These are phyloP conservation scores for human (Homo sapiens) DNA, from an alignment of 2,113 vertebrate species.

Conservation along the genomic window DNA sequence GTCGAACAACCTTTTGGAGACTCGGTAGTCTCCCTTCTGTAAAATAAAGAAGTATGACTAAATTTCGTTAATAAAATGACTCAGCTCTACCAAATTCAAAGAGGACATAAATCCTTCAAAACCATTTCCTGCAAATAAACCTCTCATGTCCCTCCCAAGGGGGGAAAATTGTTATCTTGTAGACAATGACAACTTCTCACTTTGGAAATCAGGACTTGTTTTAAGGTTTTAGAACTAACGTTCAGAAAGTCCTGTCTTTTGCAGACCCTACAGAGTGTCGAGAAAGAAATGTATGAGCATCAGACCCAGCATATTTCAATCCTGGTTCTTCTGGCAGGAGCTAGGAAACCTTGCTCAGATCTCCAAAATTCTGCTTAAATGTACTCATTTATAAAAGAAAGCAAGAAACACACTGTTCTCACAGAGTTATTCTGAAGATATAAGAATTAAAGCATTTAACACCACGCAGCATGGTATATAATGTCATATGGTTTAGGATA, in stretches of 20 bases:
- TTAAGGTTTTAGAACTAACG: background rate
- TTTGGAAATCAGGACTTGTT: background rate
- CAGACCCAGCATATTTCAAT: background rate
- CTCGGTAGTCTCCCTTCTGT: background rate
- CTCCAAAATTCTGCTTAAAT: background rate
- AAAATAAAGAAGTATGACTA: background rate
- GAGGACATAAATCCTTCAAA: background rate
- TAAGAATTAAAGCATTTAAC: conserved; percentile 24
- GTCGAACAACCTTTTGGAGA: background rate
- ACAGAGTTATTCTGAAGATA: background rate
- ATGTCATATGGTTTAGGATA: background rate
- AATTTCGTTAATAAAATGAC: background rate
- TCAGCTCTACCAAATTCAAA: background rate
- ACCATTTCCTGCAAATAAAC: background rate
- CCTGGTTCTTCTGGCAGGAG: background rate
- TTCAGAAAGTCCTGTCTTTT: background rate
- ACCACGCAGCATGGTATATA: background rate
- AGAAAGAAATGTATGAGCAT: background rate
- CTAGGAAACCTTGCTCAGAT: background rate
- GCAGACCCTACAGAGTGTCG: background rate
- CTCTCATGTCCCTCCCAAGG: background rate
- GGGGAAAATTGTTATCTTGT: background rate
- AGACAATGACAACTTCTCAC: background rate
- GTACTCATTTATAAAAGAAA: background rate
- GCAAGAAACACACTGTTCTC: background rate